These are phyloP conservation scores for Desoria tigrina DNA, from an alignment of 2,888 invertebrate genomes.

Conservation along the genomic window DNA sequence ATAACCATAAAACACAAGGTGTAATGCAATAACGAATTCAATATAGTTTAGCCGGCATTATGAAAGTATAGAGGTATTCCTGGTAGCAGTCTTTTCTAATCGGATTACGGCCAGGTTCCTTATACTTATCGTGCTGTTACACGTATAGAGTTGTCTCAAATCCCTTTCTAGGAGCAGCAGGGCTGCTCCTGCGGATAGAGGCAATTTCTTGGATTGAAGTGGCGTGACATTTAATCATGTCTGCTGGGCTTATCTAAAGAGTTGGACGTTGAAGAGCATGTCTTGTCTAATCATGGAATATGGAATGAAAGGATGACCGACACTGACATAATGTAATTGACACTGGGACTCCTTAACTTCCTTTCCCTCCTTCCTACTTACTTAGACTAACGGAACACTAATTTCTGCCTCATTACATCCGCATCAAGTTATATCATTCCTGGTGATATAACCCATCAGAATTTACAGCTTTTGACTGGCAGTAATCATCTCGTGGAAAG, in stretches of 20 bases:
- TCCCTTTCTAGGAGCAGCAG: too few species aligned
- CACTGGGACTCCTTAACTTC: background rate
- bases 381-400: background rate
- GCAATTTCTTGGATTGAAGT: conserved; percentile 13
- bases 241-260: background rate
- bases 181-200: too few species aligned
- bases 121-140: too few species aligned
- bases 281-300: background rate
- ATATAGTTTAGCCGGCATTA: too few species aligned
- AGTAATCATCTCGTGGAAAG: conserved; percentile 4
- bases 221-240: conserved; percentile 5
- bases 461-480: background rate
- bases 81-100: too few species aligned
- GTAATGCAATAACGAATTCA: too few species aligned
- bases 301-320: conserved; percentile 5
- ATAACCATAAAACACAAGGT: too few species aligned
- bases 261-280: background rate
- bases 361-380: background rate
- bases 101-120: too few species aligned
- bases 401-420: conserved; percentile 1
- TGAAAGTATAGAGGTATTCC: too few species aligned
- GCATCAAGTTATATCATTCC: background rate
- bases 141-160: too few species aligned
- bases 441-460: background rate
- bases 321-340: conserved; percentile 23